A percentile compares a stretch with the other conserved stretches of the same genome.
These are phyloP conservation scores for Rhabdomys pumilio DNA, from an alignment of 2,797 vertebrate species.

Conservation along the genomic window DNA sequence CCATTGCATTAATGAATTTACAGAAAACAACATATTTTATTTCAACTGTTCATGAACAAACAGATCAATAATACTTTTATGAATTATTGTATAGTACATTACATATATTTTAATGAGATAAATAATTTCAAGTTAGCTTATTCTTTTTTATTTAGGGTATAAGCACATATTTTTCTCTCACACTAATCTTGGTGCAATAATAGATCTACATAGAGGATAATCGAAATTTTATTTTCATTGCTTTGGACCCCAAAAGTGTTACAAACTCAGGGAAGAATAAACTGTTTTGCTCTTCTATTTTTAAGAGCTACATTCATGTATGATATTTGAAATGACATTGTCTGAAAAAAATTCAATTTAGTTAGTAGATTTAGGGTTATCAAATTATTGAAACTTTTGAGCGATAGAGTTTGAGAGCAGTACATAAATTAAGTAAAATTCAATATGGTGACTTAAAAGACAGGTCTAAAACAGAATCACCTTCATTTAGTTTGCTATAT, in stretches of 20 bases:
- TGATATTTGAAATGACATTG: slow-evolving; percentile 54
- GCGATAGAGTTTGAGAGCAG: slow-evolving; percentile 26
- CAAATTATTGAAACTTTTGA: slow-evolving; percentile 73
- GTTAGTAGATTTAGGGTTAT: slow-evolving; percentile 66
- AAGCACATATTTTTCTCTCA: not conserved
- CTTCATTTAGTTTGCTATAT: slow-evolving; percentile 76
- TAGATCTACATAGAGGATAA: not conserved
- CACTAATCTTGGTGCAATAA: not conserved
- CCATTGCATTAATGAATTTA: not conserved
- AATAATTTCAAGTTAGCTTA: not conserved
- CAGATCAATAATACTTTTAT: not conserved
- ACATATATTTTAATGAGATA: not conserved
- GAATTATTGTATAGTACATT: not conserved
- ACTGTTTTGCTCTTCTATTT: slow-evolving; percentile 62
- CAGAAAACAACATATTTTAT: not conserved
- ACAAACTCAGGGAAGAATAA: slow-evolving; percentile 48
- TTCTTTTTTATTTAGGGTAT: not conserved
- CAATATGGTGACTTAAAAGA: slow-evolving; percentile 76
- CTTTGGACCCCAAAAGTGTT: slow-evolving; percentile 50
- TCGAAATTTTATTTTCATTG: slow-evolving; percentile 59
- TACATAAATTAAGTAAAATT: slow-evolving; percentile 76
- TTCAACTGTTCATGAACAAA: not conserved
- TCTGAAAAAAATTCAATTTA: slow-evolving; percentile 73
- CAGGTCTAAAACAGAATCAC: slow-evolving; percentile 73
- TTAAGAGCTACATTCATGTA: slow-evolving; percentile 56